Conservation (phyloP, 2,888 invertebrate species). For the Prostheceraeus crozeri region DNA sequence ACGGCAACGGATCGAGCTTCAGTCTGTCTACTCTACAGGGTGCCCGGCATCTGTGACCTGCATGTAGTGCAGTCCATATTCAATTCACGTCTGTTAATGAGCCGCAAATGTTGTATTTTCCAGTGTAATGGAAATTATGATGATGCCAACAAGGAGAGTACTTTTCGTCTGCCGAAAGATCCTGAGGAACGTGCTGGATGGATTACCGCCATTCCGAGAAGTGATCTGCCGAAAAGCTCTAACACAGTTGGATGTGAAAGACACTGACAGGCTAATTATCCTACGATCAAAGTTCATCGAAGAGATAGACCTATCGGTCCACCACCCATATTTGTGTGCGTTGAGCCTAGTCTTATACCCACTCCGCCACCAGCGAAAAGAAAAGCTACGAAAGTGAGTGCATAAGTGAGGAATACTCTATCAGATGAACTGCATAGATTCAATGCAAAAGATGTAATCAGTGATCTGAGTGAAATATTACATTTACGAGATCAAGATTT, state of each 20-base stretch:
- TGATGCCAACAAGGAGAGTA: not conserved
- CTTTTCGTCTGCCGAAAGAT: slow-evolving; percentile 17
- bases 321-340: slow-evolving; percentile 12
- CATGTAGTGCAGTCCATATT: no score
- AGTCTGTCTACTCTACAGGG: no score
- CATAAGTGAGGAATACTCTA: no score
- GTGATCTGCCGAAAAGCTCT: not conserved
- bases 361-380: not conserved
- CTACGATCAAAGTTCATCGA: slow-evolving; percentile 13
- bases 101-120: slow-evolving; percentile 27
- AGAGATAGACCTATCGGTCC: slow-evolving; percentile 16
- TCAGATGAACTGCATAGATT: no score
- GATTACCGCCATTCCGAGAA: slow-evolving; percentile 15
- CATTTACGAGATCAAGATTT: no score
- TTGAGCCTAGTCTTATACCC: slow-evolving; percentile 17
- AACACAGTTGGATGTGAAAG: slow-evolving; percentile 18
- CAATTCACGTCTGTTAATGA: no score
- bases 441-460: no score
- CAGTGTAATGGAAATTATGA: slow-evolving; percentile 11
- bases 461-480: no score
- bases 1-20: no score
- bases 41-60: no score
- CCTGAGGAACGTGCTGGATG: not conserved
- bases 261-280: slow-evolving; percentile 16
- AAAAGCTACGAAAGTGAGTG: not conserved